A percentile compares a stretch with the other conserved stretches of the same genome.
phyloP scores from a whole-genome alignment of 2,888 invertebrate species.

The Drosophila tanythrix region DNA sequence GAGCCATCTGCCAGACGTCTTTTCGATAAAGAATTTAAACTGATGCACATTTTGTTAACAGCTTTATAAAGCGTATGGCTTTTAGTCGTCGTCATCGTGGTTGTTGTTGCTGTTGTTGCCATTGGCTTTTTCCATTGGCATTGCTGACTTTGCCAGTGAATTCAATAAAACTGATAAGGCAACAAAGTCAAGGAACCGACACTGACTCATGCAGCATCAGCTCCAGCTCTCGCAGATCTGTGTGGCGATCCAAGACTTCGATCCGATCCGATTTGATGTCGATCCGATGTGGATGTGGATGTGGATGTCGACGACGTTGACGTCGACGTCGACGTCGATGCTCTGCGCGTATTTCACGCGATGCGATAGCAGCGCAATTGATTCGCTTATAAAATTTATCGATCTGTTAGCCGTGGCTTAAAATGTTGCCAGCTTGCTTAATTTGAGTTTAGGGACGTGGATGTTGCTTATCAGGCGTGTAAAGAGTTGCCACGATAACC shows the following conservation, averaged over 20 bases:
- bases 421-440: conserved; percentile 51
- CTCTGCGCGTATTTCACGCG: conserved; percentile 73
- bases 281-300: conserved; percentile 43
- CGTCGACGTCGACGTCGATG: conserved; percentile 31
- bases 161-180: conserved; percentile 82
- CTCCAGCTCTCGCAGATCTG: conserved; percentile 23
- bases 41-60: conserved; percentile 83
- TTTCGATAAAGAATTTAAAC: conserved; percentile 82
- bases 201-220: conserved; percentile 47
- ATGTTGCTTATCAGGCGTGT: conserved; percentile 59
- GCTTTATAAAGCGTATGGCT: conserved; percentile 81
- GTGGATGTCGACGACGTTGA: background rate
- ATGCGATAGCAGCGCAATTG: conserved; percentile 79
- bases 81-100: conserved; percentile 52
- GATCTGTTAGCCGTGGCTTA: conserved; percentile 67
- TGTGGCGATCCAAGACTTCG: conserved; percentile 21
- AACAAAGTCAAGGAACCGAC: conserved; percentile 63
- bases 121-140: conserved; percentile 26
- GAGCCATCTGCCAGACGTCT: conserved; percentile 66
- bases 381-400: conserved; percentile 82
- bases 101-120: conserved; percentile 26
- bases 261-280: conserved; percentile 32
- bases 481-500: conserved; percentile 65
- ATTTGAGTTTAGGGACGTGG: conserved; percentile 33
- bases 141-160: conserved; percentile 48